Conservation (phyloP, 2,888 invertebrate species). For the Sialis lutaria region DNA sequence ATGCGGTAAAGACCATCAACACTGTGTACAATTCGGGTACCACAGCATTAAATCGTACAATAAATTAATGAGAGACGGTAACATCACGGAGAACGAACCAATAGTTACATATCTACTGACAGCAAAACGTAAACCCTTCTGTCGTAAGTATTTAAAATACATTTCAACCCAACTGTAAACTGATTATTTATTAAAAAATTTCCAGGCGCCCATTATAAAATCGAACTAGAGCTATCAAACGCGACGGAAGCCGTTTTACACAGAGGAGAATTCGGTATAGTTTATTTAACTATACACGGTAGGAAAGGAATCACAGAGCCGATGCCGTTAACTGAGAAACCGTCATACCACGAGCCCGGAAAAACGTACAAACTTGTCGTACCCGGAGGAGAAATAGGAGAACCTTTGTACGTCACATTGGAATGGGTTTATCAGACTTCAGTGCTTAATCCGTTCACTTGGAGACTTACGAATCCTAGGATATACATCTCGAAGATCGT, state of each 20-base stretch:
- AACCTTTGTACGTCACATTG: constrained; percentile 29
- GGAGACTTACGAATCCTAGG: constrained; percentile 59
- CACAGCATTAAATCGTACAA: constrained; percentile 38
- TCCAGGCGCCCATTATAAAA: constrained; percentile 60
- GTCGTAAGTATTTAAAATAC: constrained; percentile 40
- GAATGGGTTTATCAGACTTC: constrained; percentile 67
- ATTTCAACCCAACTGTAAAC: too few species aligned
- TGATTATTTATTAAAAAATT: too few species aligned
- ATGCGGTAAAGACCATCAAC: constrained; percentile 44
- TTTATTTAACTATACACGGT: constrained; percentile 47
- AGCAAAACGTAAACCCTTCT: constrained; percentile 49
- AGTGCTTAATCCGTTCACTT: constrained; percentile 65
- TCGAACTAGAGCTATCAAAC: constrained; percentile 56
- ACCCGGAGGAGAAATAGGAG: constrained; percentile 45
- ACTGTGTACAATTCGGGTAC: constrained; percentile 52
- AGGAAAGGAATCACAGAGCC: constrained; percentile 19
- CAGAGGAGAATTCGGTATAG: constrained; percentile 63
- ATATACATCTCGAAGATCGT: constrained; percentile 55
- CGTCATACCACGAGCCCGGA: constrained; percentile 50
- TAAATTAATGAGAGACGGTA: constrained; percentile 25
- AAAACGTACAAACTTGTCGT: constrained; percentile 47
- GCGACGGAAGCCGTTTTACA: constrained; percentile 50
- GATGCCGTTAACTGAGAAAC: constrained; percentile 18
- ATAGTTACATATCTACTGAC: constrained; percentile 57
- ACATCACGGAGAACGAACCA: constrained; percentile 29